Evolutionary conservation across 2,888 invertebrate species (phyloP).

Genomic region (Cabera pusaria): DNA sequence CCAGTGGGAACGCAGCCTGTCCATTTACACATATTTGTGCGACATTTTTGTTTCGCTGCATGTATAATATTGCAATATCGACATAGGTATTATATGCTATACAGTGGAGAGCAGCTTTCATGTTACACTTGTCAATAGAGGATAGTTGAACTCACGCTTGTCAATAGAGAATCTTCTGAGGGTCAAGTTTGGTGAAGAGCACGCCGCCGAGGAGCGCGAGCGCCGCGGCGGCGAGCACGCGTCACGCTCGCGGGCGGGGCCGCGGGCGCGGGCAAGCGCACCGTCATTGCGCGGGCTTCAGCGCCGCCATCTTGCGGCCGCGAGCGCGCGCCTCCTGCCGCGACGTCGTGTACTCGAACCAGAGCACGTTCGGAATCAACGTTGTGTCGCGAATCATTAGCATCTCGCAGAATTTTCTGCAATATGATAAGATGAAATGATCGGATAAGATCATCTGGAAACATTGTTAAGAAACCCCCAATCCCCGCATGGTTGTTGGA

Average conservation of each 20-base stretch:
- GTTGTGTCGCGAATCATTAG: constrained; percentile 94
- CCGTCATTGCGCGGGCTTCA: constrained; percentile 92
- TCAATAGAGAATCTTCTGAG: constrained; percentile 44
- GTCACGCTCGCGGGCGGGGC: constrained; percentile 76
- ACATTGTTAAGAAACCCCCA: too few relatives aligned
- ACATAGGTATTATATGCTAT: too few relatives aligned
- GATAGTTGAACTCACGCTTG: constrained; percentile 6
- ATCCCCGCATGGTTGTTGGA: too few relatives aligned
- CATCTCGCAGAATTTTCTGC: constrained; percentile 93
- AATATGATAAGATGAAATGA: too few relatives aligned
- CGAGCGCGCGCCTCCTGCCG: constrained; percentile 92
- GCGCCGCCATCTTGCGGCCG: constrained; percentile 90
- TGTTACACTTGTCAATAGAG: too few relatives aligned
- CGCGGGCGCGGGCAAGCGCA: constrained; percentile 69
- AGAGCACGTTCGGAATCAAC: constrained; percentile 94
- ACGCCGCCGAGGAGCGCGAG: constrained; percentile 64
- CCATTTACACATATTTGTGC: too few relatives aligned
- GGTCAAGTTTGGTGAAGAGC: constrained; percentile 48
- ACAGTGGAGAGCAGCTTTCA: too few relatives aligned
- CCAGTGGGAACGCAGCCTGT: too few relatives aligned
- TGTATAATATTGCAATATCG: too few relatives aligned
- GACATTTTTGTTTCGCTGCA: too few relatives aligned
- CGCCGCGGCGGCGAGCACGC: constrained; percentile 62
- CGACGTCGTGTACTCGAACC: constrained; percentile 96
- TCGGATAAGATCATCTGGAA: too few relatives aligned